Percentiles rank a stretch among this genome's conserved stretches.
Evolutionary conservation across 2,888 invertebrate species (phyloP).

Genomic region (Lithophane semibrunnea): DNA sequence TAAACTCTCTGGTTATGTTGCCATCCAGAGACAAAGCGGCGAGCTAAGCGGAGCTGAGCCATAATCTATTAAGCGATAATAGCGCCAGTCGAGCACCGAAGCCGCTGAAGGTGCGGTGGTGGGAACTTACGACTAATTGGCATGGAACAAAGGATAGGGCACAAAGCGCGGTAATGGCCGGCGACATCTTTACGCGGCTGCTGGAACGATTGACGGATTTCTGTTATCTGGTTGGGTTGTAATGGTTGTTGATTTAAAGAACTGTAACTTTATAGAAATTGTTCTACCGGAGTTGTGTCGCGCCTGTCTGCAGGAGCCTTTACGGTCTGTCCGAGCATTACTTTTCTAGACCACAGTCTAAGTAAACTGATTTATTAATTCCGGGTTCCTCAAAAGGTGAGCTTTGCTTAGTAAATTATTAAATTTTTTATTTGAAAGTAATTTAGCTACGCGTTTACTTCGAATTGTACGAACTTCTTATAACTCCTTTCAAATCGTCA

Average conservation of each 20-base stretch:
- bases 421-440: not conserved
- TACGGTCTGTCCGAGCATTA: not conserved
- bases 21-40: conserved; percentile 74
- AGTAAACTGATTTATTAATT: no score
- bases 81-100: conserved; percentile 60
- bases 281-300: not conserved
- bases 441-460: not conserved
- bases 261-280: not conserved
- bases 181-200: conserved; percentile 74
- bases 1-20: conserved; percentile 65
- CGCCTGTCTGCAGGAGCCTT: not conserved
- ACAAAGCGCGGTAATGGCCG: conserved; percentile 78
- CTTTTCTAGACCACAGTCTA: not conserved
- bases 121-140: conserved; percentile 76
- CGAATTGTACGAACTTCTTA: not conserved
- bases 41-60: conserved; percentile 61
- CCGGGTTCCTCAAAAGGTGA: not conserved
- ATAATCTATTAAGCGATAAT: conserved; percentile 86
- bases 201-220: conserved; percentile 48
- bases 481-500: not conserved
- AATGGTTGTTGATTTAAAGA: not conserved
- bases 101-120: conserved; percentile 62
- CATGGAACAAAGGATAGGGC: conserved; percentile 80
- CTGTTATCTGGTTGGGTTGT: conserved; percentile 19
- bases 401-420: not conserved